Conservation (phyloP, 2,113 vertebrate species). For the Archocentrus centrarchus region DNA sequence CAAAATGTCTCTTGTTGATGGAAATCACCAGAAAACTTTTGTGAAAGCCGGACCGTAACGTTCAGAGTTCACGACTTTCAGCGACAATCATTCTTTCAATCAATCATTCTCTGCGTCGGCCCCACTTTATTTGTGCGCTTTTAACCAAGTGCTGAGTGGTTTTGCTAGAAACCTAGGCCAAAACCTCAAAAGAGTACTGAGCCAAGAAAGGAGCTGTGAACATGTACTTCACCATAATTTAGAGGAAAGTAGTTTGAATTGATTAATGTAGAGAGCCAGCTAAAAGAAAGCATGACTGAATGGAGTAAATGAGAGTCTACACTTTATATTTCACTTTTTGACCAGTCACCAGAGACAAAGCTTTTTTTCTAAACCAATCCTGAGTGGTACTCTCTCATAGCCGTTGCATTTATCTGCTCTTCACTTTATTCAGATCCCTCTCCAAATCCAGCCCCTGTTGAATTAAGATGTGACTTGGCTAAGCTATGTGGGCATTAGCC, state of each 20-base stretch:
- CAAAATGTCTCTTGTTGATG: conserved; percentile 35
- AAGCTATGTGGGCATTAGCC: conserved; percentile 57
- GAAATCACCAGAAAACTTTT: conserved; percentile 34
- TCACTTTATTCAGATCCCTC: conserved; percentile 42
- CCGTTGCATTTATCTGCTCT: conserved; percentile 46
- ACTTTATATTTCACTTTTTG: conserved; percentile 53
- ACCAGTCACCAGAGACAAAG: conserved; percentile 50
- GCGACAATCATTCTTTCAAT: conserved; percentile 44
- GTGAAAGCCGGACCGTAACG: conserved; percentile 15
- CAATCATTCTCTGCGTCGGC: conserved; percentile 35
- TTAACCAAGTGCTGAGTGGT: conserved; percentile 51
- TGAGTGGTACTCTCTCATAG: conserved; percentile 36
- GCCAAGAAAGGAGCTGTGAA: conserved; percentile 35
- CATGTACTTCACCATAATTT: conserved; percentile 43
- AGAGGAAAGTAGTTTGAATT: conserved; percentile 47
- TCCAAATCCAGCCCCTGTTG: conserved; percentile 44
- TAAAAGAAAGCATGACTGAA: conserved; percentile 35
- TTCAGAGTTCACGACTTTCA: conserved; percentile 23
- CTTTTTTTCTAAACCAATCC: conserved; percentile 59
- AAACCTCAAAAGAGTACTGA: conserved; percentile 22
- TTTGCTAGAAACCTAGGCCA: conserved; percentile 36
- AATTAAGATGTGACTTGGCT: conserved; percentile 69
- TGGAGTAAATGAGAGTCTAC: conserved; percentile 18
- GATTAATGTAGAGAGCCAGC: conserved; percentile 38
- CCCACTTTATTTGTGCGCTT: conserved; percentile 34